Evolutionary conservation across 2,113 vertebrate species (phyloP).

Genomic region (Drymodes brunneopygia): DNA sequence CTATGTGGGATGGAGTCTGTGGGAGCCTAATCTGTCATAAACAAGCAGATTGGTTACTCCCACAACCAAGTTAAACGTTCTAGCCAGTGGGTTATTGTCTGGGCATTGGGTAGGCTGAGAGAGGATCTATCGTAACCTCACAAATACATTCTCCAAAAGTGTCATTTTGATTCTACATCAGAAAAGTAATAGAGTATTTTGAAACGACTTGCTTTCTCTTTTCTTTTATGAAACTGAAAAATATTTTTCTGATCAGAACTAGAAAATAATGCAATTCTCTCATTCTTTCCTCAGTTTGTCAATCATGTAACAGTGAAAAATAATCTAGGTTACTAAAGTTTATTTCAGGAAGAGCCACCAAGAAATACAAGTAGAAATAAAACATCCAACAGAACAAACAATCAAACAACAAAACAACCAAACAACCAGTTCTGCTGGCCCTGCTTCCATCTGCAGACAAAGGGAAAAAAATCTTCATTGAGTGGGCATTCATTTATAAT

Average conservation of each 20-base stretch:
- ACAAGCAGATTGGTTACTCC: not conserved
- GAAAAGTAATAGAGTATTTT: not conserved
- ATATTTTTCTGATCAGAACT: not conserved
- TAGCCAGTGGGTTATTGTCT: not conserved
- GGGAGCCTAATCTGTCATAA: conserved; percentile 20
- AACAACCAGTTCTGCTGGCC: not conserved
- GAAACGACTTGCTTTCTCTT: not conserved
- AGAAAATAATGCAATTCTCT: not conserved
- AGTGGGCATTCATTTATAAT: not conserved
- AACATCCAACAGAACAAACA: not conserved
- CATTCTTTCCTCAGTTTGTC: not conserved
- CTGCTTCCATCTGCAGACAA: not conserved
- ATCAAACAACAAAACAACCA: not conserved
- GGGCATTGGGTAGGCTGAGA: not conserved
- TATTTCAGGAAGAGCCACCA: not conserved
- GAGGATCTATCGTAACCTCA: not conserved
- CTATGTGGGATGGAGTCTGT: not conserved
- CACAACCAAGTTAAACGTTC: not conserved
- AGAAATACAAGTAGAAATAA: not conserved
- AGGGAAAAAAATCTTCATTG: not conserved
- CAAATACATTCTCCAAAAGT: not conserved
- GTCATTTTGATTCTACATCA: not conserved
- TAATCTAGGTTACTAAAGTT: not conserved
- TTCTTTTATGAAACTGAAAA: not conserved
- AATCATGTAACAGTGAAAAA: not conserved